Evolutionary conservation across 1,140 invertebrate species (phyloP).

Genomic region (Calephelis virginiensis): DNA sequence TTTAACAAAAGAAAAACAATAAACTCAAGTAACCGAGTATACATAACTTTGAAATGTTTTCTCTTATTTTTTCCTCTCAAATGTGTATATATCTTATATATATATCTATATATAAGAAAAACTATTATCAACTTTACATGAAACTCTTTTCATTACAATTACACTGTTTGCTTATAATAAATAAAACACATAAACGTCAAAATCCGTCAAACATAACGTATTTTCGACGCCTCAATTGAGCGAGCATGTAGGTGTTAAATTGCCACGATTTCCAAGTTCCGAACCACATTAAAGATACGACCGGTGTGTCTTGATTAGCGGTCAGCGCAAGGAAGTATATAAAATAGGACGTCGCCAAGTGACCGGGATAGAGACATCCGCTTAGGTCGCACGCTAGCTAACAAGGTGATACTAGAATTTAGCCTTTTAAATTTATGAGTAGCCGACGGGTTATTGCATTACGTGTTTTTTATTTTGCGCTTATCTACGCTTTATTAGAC

Average conservation of each 20-base stretch:
- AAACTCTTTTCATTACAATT: no score
- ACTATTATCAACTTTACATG: no score
- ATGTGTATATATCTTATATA: no score
- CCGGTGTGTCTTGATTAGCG: slow-evolving; percentile 31
- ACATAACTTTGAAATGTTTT: no score
- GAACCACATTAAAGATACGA: slow-evolving; percentile 38
- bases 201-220: slow-evolving; percentile 5
- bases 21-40: no score
- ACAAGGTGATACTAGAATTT: slow-evolving; percentile 21
- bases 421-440: slow-evolving; percentile 16
- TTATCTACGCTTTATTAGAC: background rate
- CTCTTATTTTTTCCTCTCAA: no score
- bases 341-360: slow-evolving; percentile 45
- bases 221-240: slow-evolving; percentile 11
- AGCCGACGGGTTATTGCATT: background rate
- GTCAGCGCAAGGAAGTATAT: slow-evolving; percentile 40
- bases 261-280: slow-evolving; percentile 35
- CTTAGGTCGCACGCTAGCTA: slow-evolving; percentile 26
- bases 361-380: slow-evolving; percentile 40
- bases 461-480: background rate
- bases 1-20: no score
- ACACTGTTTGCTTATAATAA: no score
- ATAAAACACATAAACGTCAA: background rate
- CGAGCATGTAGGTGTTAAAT: slow-evolving; percentile 37
- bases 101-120: no score